These are phyloP conservation scores for Belgica antarctica DNA, from an alignment of 2,888 invertebrate species.

Conservation along the genomic window DNA sequence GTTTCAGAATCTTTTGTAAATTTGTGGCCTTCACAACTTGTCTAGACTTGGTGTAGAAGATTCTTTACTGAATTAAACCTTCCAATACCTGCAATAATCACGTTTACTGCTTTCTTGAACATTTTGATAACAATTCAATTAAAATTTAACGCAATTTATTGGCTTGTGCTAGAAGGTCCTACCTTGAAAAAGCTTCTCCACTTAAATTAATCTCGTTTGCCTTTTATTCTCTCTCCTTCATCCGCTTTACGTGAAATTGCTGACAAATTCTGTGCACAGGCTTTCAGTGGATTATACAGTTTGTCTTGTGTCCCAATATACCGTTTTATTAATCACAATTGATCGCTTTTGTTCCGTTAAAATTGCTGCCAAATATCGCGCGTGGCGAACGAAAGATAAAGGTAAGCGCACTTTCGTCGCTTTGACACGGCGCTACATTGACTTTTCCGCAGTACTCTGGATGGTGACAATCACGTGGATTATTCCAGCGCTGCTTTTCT, in stretches of 20 bases:
- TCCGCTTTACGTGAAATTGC: not conserved
- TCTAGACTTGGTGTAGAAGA: too few relatives aligned
- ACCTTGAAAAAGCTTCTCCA: too few relatives aligned
- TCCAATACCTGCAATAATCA: too few relatives aligned
- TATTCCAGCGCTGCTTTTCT: slow-evolving; percentile 80
- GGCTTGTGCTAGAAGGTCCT: too few relatives aligned
- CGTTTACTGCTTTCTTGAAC: too few relatives aligned
- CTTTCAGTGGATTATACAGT: slow-evolving; percentile 98
- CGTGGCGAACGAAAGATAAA: slow-evolving; percentile 92
- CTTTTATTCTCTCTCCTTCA: not conserved
- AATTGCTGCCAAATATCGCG: slow-evolving; percentile 94
- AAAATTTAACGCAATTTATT: too few relatives aligned
- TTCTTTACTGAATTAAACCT: too few relatives aligned
- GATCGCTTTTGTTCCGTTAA: slow-evolving; percentile 98
- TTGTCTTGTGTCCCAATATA: slow-evolving; percentile 98
- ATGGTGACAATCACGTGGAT: slow-evolving; percentile 27
- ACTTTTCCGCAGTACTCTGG: too few relatives aligned
- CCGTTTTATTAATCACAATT: slow-evolving; percentile 95
- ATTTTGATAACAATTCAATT: too few relatives aligned
- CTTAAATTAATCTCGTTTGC: slow-evolving; percentile 5
- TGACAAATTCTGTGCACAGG: not conserved
- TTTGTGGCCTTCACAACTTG: too few relatives aligned
- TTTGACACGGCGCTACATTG: too few relatives aligned
- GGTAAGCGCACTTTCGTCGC: slow-evolving; percentile 94
- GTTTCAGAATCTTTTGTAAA: too few relatives aligned